These are phyloP conservation scores for Hirudinaria manillensis DNA, from an alignment of 2,888 invertebrate genomes.

Conservation along the genomic window DNA sequence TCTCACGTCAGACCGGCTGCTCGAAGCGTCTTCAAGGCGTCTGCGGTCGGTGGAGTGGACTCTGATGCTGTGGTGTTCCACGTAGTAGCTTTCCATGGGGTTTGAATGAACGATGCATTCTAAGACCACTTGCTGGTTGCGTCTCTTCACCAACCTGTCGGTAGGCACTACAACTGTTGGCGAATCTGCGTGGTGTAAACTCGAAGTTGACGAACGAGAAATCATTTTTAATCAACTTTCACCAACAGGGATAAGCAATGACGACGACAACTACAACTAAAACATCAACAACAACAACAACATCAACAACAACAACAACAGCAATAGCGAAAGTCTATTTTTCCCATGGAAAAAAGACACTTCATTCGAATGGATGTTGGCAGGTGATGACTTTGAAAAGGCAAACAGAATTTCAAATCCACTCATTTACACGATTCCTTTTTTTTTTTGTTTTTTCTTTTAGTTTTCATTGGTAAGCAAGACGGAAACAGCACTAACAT, in stretches of 20 bases:
- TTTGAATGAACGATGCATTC: slow-evolving; percentile 13
- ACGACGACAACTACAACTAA: too few relatives aligned
- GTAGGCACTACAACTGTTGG: not conserved
- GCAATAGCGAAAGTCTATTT: too few relatives aligned
- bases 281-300: too few relatives aligned
- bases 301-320: too few relatives aligned
- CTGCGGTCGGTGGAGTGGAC: not conserved
- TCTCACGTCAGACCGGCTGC: slow-evolving; percentile 5
- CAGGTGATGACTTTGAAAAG: too few relatives aligned
- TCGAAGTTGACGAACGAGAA: not conserved
- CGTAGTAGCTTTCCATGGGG: slow-evolving; percentile 7
- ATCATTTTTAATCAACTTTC: not conserved
- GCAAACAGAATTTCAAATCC: too few relatives aligned
- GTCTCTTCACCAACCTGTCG: not conserved
- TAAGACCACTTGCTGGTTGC: slow-evolving; percentile 8
- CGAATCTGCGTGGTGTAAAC: not conserved
- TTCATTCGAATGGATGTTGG: too few relatives aligned
- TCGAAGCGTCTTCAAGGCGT: not conserved
- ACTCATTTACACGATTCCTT: too few relatives aligned
- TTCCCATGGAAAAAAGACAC: too few relatives aligned
- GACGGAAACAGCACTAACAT: slow-evolving; percentile 23
- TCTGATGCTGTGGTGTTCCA: not conserved
- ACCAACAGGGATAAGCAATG: too few relatives aligned
- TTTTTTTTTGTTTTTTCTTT: too few relatives aligned
- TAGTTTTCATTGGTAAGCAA: too few relatives aligned